Evolutionary conservation across 2,888 invertebrate species (phyloP).

Genomic region (Sphaerophoria taeniata): DNA sequence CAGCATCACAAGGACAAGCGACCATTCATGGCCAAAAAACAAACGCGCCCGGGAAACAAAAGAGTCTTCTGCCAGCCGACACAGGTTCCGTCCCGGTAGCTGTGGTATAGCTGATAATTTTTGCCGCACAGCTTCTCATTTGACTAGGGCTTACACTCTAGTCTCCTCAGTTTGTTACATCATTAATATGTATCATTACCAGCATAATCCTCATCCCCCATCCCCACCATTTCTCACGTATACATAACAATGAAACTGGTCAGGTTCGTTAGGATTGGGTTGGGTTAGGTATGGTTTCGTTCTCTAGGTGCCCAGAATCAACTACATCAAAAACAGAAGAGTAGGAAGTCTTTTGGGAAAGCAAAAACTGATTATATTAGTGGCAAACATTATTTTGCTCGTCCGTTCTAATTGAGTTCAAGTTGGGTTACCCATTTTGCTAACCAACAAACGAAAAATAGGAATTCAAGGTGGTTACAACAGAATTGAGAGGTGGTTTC

Average conservation of each 20-base stretch:
- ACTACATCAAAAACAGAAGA: constrained; percentile 28
- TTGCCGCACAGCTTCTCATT: constrained; percentile 45
- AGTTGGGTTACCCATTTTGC: constrained; percentile 40
- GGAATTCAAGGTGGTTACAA: constrained; percentile 10
- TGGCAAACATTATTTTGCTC: constrained; percentile 71
- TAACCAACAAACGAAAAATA: background rate
- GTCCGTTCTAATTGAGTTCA: constrained; percentile 70
- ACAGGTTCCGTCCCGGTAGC: background rate
- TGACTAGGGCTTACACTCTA: constrained; percentile 12
- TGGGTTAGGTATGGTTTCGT: no score
- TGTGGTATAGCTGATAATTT: constrained; percentile 52
- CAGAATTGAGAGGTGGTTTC: constrained; percentile 25
- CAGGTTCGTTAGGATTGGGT: background rate
- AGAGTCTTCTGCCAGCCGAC: constrained; percentile 29
- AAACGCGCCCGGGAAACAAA: constrained; percentile 15
- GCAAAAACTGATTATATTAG: constrained; percentile 73
- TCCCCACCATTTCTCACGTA: no score
- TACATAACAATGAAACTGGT: constrained; percentile 1
- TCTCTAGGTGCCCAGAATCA: background rate
- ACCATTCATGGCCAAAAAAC: constrained; percentile 3
- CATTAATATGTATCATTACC: constrained; percentile 74
- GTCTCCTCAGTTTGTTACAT: constrained; percentile 63
- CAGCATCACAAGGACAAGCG: constrained; percentile 1
- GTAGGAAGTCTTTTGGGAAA: constrained; percentile 24
- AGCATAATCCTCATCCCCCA: constrained; percentile 62